Base-by-base conservation (phyloP, 2,797 vertebrate species). In the Danio choprae region DNA sequence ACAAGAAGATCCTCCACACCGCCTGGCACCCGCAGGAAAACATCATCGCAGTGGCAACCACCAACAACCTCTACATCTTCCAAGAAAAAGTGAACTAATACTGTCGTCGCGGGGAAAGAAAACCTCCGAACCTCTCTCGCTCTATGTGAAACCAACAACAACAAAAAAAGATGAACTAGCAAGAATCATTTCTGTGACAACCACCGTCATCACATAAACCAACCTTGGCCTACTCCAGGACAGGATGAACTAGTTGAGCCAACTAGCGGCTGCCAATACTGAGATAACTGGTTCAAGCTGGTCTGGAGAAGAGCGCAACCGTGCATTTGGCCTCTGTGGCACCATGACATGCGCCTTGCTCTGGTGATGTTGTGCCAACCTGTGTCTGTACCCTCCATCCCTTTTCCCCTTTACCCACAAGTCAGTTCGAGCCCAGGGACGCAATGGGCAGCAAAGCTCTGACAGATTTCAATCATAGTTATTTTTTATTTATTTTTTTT, bases 21-120 rank as follows among this genome's bases (percentile, higher is more conserved):
- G 97, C 98, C 91, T 99, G 98, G 98, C 97, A 99, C 60, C 98
- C 98, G 77, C 95, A 97, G 93, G 96, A 98, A 83, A 99, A 99
- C 92, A 97, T 99, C 93, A 99, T 99, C 43, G 97, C 97, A 0
- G 97, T 99, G 92, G 98, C 98, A 5, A 98, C 98, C 85, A 99
- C 97, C 94, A 99, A 99, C 96, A 99, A 99, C 95, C 96, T 99
- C 95, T 99, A 99, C 95, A 99, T 99, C 97, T 99, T 99, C 96
- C 97, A 99, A 95, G 98, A 99, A 91, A 98, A 98, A 94, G 94
- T 96, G 88, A 99, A 97, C 94, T 99, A 97, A 88, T 16, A 59
- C 51, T n/a, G 75, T 46, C 65, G 18, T 65, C 53, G 7, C 43
- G 74, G 73, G 58, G 82, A 67, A 58, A 71, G 67, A 83, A 64